phyloP scores from a whole-genome alignment of 2,113 vertebrate species.

The Micronycteris hirsuta region DNA sequence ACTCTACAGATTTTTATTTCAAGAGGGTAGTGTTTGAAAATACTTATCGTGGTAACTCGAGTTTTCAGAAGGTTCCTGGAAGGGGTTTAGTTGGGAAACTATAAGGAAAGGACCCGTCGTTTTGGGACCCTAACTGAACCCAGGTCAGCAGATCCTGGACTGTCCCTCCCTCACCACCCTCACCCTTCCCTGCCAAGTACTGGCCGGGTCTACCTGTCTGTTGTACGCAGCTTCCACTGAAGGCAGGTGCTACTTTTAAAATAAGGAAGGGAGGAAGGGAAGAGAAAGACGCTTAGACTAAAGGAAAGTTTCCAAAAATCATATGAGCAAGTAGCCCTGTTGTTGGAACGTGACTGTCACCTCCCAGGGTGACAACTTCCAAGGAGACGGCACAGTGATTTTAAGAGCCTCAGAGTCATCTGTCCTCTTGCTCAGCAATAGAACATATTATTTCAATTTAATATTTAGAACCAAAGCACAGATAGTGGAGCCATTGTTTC shows the following conservation, averaged over 20 bases:
- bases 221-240: background rate
- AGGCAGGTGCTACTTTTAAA: background rate
- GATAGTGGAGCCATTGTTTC: background rate
- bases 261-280: background rate
- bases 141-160: background rate
- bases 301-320: background rate
- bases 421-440: background rate
- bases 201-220: accelerated
- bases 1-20: background rate
- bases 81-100: background rate
- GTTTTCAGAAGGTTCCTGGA: background rate
- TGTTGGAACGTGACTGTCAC: background rate
- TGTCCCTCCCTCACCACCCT: accelerated
- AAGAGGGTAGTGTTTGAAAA: background rate
- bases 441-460: background rate
- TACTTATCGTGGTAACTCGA: background rate
- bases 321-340: background rate
- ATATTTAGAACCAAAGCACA: background rate
- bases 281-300: background rate
- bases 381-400: background rate
- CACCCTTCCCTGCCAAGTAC: accelerated
- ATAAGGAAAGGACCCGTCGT: background rate
- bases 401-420: background rate
- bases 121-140: background rate
- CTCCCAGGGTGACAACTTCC: background rate